Base-by-base conservation (phyloP, 2,888 invertebrate genomes). In the Alloscopus bannaensis region DNA sequence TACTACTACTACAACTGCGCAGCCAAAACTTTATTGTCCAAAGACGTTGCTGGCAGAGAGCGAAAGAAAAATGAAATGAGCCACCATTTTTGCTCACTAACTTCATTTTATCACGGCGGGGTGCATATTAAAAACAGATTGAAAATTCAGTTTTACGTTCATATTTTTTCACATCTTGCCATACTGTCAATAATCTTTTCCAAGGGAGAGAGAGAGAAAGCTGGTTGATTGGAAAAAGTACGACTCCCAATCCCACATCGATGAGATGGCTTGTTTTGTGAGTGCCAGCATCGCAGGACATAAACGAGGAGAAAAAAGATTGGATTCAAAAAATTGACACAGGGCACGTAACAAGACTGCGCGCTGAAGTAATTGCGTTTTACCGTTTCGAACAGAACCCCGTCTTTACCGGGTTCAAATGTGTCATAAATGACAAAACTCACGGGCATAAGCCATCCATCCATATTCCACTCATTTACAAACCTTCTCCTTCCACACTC, bases 51-150 rank as follows among this genome's bases (percentile, higher is more conserved):
- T 24, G 20, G 52, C 20, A 52, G 20, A 6, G 13, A 36, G 36
- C 36, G 13, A 8, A 13, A 36, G 36, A 26, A 55, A 55, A 55
- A 55, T 50, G 13, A 55, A 55, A 26, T n/a, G 42, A 16, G 42
- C 18, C 18, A 2, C 55, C 13, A 18, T 59, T 29, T 59, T 29
- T n/a, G n/a, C n/a, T 59, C 29, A 52, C 22, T 59, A 80, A 78
- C 82, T 82, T 65, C 76, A 65, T 81, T 84, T 81, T 81, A 73
- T 80, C 71, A 80, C 79, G 62, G 78, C 78, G 81, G 80, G 82
- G 80, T 65, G 80, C 60, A 73, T 81, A 84, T 84, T 84, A 84
- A 84, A 81, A 82, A 81, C 75, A 82, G 81, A 84, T 84, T 80
- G 84, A 79, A 81, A 78, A 73, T 80, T 80, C n/a, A n/a, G n/a